phyloP scores from a whole-genome alignment of 2,113 vertebrate genomes.

The Microcebus tavaratra region DNA sequence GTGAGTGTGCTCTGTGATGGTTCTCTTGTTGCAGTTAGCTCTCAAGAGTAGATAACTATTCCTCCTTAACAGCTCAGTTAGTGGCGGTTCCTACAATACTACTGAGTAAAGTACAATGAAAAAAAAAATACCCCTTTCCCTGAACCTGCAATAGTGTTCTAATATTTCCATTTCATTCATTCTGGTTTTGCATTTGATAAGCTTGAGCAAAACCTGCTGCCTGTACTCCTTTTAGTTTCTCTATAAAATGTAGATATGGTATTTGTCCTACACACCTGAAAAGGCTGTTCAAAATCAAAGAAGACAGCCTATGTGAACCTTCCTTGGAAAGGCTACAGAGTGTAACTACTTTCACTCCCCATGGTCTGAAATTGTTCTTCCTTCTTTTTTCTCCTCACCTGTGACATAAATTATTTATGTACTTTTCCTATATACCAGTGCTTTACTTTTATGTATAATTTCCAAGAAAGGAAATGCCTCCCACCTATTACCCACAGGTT shows the following conservation, averaged over 20 bases:
- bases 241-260: not conserved
- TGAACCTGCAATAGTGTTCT: not conserved
- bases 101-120: not conserved
- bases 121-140: not conserved
- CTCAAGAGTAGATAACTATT: too few relatives aligned
- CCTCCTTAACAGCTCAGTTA: not conserved
- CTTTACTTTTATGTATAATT: not conserved
- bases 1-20: not conserved
- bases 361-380: not conserved
- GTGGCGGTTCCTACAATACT: not conserved
- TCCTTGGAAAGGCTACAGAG: not conserved
- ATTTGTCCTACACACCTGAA: not conserved
- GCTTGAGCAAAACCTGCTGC: not conserved
- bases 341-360: not conserved
- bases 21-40: not conserved
- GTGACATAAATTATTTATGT: not conserved
- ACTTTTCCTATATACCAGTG: not conserved
- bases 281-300: constrained; percentile 12
- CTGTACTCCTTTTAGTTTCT: not conserved
- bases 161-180: not conserved
- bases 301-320: not conserved
- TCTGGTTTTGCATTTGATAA: not conserved
- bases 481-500: not conserved
- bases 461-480: not conserved
- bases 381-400: not conserved